Conservation (phyloP, 2,797 vertebrate genomes). For the Schizothorax lantsangensis region DNA sequence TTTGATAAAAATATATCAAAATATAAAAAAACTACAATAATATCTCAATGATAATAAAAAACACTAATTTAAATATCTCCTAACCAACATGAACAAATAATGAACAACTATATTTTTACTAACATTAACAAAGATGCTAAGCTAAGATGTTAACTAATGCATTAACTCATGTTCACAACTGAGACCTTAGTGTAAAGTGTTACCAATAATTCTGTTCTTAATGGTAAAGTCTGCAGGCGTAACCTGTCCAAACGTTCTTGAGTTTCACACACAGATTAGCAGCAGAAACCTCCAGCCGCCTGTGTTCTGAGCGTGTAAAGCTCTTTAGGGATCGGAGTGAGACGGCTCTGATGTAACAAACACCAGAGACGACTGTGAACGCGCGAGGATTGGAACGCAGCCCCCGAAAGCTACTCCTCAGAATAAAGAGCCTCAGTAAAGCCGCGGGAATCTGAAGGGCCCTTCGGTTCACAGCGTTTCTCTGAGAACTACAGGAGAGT, state of each 20-base stretch:
- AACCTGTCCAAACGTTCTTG: conserved; percentile 15
- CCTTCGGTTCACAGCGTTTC: conserved; percentile 21
- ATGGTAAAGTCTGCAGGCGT: not conserved
- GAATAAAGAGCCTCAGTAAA: conserved; percentile 33
- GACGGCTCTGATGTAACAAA: conserved; percentile 41
- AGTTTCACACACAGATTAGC: conserved; percentile 58
- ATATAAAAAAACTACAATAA: not conserved
- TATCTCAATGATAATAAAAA: too few species aligned
- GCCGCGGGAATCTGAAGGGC: not conserved
- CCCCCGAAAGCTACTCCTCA: conserved; percentile 22
- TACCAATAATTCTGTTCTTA: not conserved
- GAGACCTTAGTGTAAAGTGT: not conserved
- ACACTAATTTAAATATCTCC: too few species aligned
- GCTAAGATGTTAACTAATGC: not conserved
- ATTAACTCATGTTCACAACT: not conserved
- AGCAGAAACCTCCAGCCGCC: conserved; percentile 30
- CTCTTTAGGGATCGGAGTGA: conserved; percentile 32
- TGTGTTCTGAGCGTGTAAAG: conserved; percentile 3
- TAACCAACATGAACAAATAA: not conserved
- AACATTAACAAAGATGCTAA: not conserved
- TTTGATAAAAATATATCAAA: too few species aligned
- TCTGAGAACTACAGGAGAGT: conserved; percentile 13
- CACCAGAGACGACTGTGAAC: conserved; percentile 28
- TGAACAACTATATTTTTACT: not conserved
- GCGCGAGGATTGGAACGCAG: conserved; percentile 22